A percentile compares a stretch with the other conserved stretches of the same genome.
phyloP scores from a whole-genome alignment of 35 echinoderm and acorn worm genomes.

The Hemicentrotus pulcherrimus region DNA sequence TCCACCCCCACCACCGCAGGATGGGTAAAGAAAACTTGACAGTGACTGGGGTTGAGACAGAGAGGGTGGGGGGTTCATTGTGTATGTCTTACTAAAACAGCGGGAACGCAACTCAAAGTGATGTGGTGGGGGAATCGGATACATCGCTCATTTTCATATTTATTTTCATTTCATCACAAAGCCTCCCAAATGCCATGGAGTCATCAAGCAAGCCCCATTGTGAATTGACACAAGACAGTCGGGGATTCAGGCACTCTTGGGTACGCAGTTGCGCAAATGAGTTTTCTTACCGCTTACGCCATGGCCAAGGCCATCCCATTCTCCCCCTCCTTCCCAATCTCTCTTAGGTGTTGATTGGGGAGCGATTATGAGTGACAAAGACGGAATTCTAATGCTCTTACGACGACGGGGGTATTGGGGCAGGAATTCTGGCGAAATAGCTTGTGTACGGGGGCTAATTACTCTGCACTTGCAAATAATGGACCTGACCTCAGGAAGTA shows the following conservation, averaged over 20 bases:
- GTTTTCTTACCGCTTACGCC: neutral
- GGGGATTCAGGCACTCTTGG: neutral
- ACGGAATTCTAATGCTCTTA: neutral
- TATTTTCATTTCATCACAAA: conserved; percentile 28
- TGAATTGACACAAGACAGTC: neutral
- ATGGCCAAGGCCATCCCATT: neutral
- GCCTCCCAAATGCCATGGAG: neutral
- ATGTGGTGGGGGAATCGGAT: conserved; percentile 25
- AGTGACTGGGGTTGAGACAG: neutral
- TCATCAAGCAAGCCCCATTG: neutral
- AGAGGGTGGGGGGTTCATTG: neutral
- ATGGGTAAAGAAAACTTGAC: conserved; percentile 11
- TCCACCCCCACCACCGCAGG: neutral
- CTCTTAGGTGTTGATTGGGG: neutral
- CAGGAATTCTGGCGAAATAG: neutral
- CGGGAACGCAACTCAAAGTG: neutral
- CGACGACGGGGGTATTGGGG: neutral
- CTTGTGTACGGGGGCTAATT: neutral
- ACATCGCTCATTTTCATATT: conserved; percentile 34
- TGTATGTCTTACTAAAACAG: conserved; percentile 19
- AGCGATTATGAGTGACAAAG: neutral
- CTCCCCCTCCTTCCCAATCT: neutral
- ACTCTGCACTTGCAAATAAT: neutral
- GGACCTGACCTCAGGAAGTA: conserved; percentile 29
- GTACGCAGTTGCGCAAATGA: neutral